phyloP scores from a whole-genome alignment of 2,888 invertebrate species.

The Oscheius sp. region DNA sequence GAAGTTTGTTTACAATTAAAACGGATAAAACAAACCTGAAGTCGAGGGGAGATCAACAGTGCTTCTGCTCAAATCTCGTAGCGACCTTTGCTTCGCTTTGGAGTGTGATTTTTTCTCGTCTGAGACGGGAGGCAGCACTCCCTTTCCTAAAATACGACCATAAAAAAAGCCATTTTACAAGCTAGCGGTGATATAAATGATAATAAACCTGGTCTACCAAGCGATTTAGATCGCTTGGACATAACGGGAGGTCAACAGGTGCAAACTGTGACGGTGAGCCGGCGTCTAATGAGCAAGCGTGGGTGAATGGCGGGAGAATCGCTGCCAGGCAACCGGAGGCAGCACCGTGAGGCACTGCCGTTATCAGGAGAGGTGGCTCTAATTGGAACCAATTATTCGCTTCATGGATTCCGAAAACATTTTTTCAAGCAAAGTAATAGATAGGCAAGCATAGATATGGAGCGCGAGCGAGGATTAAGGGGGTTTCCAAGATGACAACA shows the following conservation, averaged over 20 bases:
- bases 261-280: not conserved
- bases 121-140: constrained; percentile 18
- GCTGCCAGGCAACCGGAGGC: constrained; percentile 36
- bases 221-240: constrained; percentile 29
- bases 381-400: constrained; percentile 3
- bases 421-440: not conserved
- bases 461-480: not conserved
- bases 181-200: not conserved
- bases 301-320: constrained; percentile 37
- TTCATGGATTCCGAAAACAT: not conserved
- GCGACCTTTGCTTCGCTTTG: constrained; percentile 5
- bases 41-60: constrained; percentile 19
- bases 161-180: not conserved
- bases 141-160: constrained; percentile 16
- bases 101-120: not conserved
- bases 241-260: constrained; percentile 1
- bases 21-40: not conserved
- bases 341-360: constrained; percentile 28
- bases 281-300: constrained; percentile 33
- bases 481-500: not conserved
- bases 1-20: not conserved
- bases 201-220: constrained; percentile 30
- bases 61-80: constrained; percentile 11
- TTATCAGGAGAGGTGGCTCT: constrained; percentile 2
- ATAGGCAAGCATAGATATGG: not conserved